These are phyloP conservation scores for Adrianichthys oophorus DNA, from an alignment of 2,797 vertebrate species.

Conservation along the genomic window DNA sequence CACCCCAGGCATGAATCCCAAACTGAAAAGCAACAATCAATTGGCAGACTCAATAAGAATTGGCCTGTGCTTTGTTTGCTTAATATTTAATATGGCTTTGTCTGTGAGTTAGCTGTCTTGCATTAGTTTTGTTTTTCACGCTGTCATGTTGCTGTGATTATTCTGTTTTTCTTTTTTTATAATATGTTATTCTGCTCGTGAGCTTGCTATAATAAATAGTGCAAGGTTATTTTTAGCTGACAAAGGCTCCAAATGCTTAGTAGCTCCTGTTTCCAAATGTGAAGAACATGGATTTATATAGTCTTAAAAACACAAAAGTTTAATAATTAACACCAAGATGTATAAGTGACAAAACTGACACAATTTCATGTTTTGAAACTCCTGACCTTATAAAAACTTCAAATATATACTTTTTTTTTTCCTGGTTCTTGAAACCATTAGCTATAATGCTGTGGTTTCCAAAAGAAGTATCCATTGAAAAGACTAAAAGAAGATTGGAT, in stretches of 20 bases:
- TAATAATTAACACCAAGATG: too few relatives aligned
- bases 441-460: constrained; percentile 19
- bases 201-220: constrained; percentile 4
- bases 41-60: constrained; percentile 41
- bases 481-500: constrained; percentile 22
- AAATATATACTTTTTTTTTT: constrained; percentile 8
- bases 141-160: constrained; percentile 6
- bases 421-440: constrained; percentile 16
- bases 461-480: constrained; percentile 23
- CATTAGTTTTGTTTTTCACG: constrained; percentile 24
- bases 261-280: too few relatives aligned
- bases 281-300: too few relatives aligned
- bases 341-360: too few relatives aligned
- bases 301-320: too few relatives aligned
- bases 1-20: constrained; percentile 32
- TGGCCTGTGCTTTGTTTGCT: constrained; percentile 46
- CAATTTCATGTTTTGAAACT: background rate
- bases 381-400: background rate
- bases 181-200: background rate
- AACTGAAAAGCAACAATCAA: constrained; percentile 43
- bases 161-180: background rate
- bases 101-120: constrained; percentile 23
- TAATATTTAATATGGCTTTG: constrained; percentile 56
- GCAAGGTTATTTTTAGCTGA: background rate
- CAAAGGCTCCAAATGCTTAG: background rate